Evolutionary conservation across 1,140 invertebrate genomes (phyloP), one percentile per base, ranked within the genome.

Genomic region (Zaprionus gabonicus): DNA sequence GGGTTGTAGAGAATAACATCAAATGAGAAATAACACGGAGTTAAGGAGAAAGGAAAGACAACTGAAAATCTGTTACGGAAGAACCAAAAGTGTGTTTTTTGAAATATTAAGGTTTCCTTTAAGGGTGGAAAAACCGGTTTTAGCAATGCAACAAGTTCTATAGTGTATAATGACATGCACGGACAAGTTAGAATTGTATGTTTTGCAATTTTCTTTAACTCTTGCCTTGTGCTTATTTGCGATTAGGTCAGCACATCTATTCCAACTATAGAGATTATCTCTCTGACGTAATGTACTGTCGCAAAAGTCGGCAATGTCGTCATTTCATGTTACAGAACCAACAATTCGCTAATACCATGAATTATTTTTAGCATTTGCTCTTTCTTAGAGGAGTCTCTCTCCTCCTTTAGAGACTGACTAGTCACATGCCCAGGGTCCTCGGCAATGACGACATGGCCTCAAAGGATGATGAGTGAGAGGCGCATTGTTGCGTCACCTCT

Each of bases 401-500:
- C 67, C 55, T 74, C 60, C 70, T 67, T 27, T 49, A 41, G 13
- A 41, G 79, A 72, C 34, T 51, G 73, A 28, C 71, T 70, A 46
- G 41, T 34, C 51, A 53, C 74, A 64, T 25, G 7, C 10, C 17
- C 17, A 44, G 28, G 60, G 57, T 69, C 63, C 64, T 51, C 36
- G 56, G 36, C 76, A 49, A 46, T 69, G 66, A 46, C 59, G 72
- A 55, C 80, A 80, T 81, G 78, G 80, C 77, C 84, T 86, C 73
- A 87, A 62, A 51, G 64, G 59, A 64, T 70, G 59, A 49, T 49
- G 62, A 63, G 64, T 38, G 63, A 25, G 56, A 65, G 1, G 68
- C 41, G 75, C 12, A 34, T 23, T 51, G 58, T 76, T 84, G 78
- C 83, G 83, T 87, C 84, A 87, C 66, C 69, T 84, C 84, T 84